These are phyloP conservation scores for Enteromius mattozi DNA, from an alignment of 2,797 vertebrate species.

Conservation along the genomic window DNA sequence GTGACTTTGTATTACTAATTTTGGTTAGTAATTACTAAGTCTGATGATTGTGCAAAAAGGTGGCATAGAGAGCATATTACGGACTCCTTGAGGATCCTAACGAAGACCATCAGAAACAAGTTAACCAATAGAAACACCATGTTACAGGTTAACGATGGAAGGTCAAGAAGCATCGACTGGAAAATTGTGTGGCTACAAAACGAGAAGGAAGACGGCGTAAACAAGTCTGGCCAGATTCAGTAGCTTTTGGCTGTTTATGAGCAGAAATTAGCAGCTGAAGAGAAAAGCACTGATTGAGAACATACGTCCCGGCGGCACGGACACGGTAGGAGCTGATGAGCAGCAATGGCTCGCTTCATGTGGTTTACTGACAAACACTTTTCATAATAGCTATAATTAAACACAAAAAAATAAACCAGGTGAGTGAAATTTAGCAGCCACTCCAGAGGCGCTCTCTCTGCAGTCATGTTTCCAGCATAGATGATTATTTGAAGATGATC, in stretches of 20 bases:
- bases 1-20: background rate
- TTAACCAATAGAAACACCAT: background rate
- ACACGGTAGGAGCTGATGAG: conserved; percentile 11
- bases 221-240: background rate
- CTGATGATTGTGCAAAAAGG: background rate
- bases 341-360: background rate
- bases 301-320: background rate
- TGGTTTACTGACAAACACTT: background rate
- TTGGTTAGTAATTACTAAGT: background rate
- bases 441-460: background rate
- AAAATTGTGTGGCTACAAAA: background rate
- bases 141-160: background rate
- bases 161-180: background rate
- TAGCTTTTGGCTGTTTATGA: background rate
- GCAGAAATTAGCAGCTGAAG: conserved; percentile 2
- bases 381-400: background rate
- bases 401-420: background rate
- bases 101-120: background rate
- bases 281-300: background rate
- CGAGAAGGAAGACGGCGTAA: background rate
- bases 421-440: background rate
- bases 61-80: background rate
- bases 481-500: background rate
- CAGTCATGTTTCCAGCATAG: background rate
- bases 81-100: background rate